Conservation (phyloP, 2,113 vertebrate genomes). For the Alexandromys fortis region DNA sequence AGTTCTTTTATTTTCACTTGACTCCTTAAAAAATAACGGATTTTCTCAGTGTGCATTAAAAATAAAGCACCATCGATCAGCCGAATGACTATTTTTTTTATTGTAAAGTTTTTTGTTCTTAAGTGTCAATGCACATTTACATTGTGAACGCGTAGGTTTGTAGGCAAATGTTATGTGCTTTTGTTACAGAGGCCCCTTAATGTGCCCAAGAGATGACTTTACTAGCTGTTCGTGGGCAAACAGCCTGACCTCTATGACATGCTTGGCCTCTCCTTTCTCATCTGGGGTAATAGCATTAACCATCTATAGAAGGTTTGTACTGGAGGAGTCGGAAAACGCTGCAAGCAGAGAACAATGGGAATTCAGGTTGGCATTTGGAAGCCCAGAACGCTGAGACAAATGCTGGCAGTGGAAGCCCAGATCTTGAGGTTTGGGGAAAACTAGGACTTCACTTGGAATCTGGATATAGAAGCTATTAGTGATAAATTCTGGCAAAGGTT, state of each 20-base stretch:
- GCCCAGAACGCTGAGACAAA: background rate
- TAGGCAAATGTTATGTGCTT: background rate
- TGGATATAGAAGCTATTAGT: background rate
- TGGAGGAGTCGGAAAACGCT: background rate
- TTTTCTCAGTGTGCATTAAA: background rate
- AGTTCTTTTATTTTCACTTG: background rate
- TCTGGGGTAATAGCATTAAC: background rate
- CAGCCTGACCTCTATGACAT: background rate
- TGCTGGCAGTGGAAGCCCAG: background rate
- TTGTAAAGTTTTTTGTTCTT: background rate
- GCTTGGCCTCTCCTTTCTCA: background rate
- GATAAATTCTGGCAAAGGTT: background rate
- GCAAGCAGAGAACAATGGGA: background rate
- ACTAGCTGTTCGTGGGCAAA: background rate
- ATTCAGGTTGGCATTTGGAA: background rate
- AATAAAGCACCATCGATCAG: background rate
- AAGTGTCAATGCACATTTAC: background rate
- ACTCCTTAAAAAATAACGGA: background rate
- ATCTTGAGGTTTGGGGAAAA: background rate
- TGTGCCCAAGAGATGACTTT: accelerated
- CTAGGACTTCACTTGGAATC: background rate
- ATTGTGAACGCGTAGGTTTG: background rate
- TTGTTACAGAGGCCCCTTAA: background rate
- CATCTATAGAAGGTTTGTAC: background rate
- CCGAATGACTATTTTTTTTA: background rate